Evolutionary conservation across 2,888 invertebrate species (phyloP).

Genomic region (Scaptomyza cyrtandrae): DNA sequence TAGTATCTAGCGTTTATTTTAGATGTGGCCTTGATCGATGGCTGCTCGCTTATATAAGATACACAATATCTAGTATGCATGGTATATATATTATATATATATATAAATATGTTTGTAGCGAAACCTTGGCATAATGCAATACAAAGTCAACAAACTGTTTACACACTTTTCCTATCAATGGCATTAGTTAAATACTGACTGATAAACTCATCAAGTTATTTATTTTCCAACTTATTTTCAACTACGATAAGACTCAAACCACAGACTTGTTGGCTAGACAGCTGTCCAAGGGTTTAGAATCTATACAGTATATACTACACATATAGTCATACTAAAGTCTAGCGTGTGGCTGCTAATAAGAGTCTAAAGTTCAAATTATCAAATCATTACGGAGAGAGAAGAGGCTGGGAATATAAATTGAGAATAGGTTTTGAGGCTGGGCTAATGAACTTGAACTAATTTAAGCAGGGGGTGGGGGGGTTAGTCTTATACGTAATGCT

Average conservation of each 20-base stretch:
- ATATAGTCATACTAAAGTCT: constrained; percentile 29
- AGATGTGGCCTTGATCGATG: constrained; percentile 60
- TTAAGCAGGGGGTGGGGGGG: constrained; percentile 10
- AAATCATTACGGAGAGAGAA: constrained; percentile 3
- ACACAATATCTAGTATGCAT: constrained; percentile 15
- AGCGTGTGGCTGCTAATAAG: constrained; percentile 8
- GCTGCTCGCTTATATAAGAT: constrained; percentile 53
- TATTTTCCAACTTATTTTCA: constrained; percentile 27
- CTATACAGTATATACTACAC: constrained; percentile 2
- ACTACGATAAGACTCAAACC: constrained; percentile 31
- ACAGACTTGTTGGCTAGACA: constrained; percentile 65
- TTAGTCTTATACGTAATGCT: constrained; percentile 18
- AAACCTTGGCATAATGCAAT: constrained; percentile 30
- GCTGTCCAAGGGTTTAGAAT: constrained; percentile 13
- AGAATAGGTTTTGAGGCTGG: constrained; percentile 16
- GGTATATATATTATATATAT: neutral
- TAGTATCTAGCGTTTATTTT: constrained; percentile 47
- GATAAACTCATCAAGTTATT: constrained; percentile 19
- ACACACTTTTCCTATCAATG: constrained; percentile 9
- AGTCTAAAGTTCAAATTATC: constrained; percentile 66
- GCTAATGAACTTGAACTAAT: constrained; percentile 74
- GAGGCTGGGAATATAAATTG: constrained; percentile 7
- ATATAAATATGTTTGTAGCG: constrained; percentile 7
- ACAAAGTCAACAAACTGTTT: constrained; percentile 34
- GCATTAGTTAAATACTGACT: constrained; percentile 1